A percentile compares a stretch with the other conserved stretches of the same genome.
These are phyloP conservation scores for Athripsodes cinereus DNA, from an alignment of 2,888 invertebrate species.

Conservation along the genomic window DNA sequence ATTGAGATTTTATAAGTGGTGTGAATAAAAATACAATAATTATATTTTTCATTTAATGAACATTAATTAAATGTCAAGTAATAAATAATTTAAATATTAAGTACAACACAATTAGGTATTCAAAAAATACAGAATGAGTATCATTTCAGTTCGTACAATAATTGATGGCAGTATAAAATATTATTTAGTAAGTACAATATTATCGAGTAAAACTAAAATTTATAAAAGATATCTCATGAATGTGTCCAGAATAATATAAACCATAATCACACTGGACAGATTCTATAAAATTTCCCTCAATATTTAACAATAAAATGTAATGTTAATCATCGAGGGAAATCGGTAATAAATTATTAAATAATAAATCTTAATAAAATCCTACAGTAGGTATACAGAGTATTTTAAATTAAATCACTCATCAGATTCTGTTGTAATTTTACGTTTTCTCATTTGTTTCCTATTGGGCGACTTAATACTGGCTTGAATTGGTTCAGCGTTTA, in stretches of 20 bases:
- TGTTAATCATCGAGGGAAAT: background rate
- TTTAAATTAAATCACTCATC: no score
- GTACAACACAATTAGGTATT: no score
- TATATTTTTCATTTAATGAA: no score
- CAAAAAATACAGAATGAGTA: no score
- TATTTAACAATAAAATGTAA: background rate
- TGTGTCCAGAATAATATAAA: background rate
- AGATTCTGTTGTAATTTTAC: background rate
- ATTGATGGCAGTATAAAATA: no score
- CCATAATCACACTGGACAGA: background rate
- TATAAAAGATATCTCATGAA: background rate
- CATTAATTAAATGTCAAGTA: no score
- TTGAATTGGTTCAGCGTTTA: slow-evolving; percentile 27
- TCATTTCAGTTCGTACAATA: no score
- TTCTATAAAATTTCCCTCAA: background rate
- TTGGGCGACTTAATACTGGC: slow-evolving; percentile 29
- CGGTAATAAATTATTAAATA: background rate
- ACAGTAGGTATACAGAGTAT: background rate
- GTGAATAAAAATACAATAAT: no score
- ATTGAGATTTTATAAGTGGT: no score
- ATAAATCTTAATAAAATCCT: background rate
- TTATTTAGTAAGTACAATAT: no score
- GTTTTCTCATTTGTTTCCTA: slow-evolving; percentile 21
- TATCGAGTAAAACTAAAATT: no score
- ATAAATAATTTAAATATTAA: no score